Evolutionary conservation across 2,888 invertebrate genomes (phyloP), one percentile per base, ranked within the genome.

Genomic region (Timema podura): DNA sequence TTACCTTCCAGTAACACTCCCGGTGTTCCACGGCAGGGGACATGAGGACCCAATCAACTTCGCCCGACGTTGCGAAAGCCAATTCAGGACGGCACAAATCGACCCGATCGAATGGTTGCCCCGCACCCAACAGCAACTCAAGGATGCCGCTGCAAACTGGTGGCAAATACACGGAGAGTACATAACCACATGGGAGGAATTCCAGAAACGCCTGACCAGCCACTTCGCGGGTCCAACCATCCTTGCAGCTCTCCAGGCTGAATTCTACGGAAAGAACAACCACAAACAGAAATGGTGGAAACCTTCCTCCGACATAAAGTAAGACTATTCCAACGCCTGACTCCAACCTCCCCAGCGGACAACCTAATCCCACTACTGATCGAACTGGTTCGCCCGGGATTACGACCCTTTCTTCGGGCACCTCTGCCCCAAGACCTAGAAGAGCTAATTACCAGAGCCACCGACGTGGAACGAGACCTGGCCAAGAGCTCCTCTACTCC

Each of bases 321-420:
- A n/a, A 49, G n/a, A n/a, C 51, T 49, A n/a, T 49, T 49, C n/a
- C 51, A 49, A 49, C 51, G 10, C 51, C 51, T 49, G 51, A 13
- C 10, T 3, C 51, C n/a, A 10, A 2, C 10, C 11, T n/a, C 10
- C 10, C 11, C 10, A 13, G 51, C 3, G 51, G 51, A n/a, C 10
- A 10, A 10, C 10, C n/a, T 49, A 10, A 10, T 49, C 2, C 51
- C n/a, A n/a, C 10, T n/a, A 49, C 3, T 49, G n/a, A 49, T n/a
- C 1, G 51, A 49, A 49, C n/a, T 49, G 51, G n/a, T 49, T 2
- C 51, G 2, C 2, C 51, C 51, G 3, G n/a, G 51, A 13, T n/a
- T 49, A 13, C 51, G 51, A 49, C 51, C 51, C 10, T 49, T 49
- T n/a, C 51, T 49, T 13, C 10, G 51, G n/a, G n/a, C 1, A 10